A percentile compares a stretch with the other conserved stretches of the same genome.
Evolutionary conservation across 2,888 invertebrate species (phyloP).

Genomic region (Clunio marinus): DNA sequence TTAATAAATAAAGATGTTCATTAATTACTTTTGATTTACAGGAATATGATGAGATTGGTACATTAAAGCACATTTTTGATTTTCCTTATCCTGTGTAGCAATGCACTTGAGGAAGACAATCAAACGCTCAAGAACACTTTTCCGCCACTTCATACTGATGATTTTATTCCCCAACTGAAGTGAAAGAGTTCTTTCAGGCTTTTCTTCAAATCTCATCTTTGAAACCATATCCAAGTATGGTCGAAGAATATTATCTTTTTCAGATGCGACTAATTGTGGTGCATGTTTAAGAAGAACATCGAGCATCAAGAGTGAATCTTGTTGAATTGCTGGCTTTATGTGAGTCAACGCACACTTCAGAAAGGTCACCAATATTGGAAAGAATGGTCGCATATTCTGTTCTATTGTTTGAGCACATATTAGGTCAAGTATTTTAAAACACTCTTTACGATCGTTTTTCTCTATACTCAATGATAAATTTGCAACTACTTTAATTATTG

Average conservation of each 20-base stretch:
- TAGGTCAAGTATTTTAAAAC: constrained; percentile 52
- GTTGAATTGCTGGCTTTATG: constrained; percentile 72
- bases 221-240: constrained; percentile 85
- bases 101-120: constrained; percentile 55
- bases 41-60: background rate
- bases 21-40: background rate
- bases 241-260: constrained; percentile 67
- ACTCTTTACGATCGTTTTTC: constrained; percentile 53
- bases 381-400: constrained; percentile 65
- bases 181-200: constrained; percentile 63
- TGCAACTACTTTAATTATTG: constrained; percentile 64
- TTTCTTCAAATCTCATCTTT: constrained; percentile 60
- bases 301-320: constrained; percentile 74
- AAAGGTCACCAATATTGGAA: constrained; percentile 71
- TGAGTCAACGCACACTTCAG: constrained; percentile 88
- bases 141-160: constrained; percentile 74
- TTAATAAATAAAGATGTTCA: background rate
- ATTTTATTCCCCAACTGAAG: constrained; percentile 67
- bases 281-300: constrained; percentile 69
- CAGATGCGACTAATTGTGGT: constrained; percentile 61
- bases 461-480: constrained; percentile 71
- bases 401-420: constrained; percentile 43
- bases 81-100: constrained; percentile 40
- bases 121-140: constrained; percentile 68
- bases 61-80: background rate